Evolutionary conservation across 2,113 vertebrate species (phyloP).

Genomic region (Brachyistius frenatus): DNA sequence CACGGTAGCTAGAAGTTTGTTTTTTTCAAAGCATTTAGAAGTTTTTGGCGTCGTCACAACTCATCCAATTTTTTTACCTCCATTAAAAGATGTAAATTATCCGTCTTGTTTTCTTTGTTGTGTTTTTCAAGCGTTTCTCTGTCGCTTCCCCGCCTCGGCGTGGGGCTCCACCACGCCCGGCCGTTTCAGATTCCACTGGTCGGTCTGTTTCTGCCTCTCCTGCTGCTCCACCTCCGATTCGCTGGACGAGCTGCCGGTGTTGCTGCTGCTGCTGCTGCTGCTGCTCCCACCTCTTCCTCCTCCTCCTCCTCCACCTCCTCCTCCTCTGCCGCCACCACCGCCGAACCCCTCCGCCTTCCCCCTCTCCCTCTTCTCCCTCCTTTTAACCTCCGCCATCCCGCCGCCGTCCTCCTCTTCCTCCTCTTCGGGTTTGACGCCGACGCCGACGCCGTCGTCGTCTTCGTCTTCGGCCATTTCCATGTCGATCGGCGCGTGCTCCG

Average conservation of each 20-base stretch:
- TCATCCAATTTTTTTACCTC: neutral
- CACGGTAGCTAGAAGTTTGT: neutral
- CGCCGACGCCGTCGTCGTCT: too few species aligned
- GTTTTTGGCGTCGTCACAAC: neutral
- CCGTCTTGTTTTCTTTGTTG: too few species aligned
- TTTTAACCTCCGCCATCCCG: constrained; percentile 34
- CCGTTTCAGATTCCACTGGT: constrained; percentile 73
- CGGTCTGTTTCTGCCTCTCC: constrained; percentile 48
- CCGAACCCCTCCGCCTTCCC: constrained; percentile 34
- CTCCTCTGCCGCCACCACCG: constrained; percentile 26
- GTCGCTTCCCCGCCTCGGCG: constrained; percentile 41
- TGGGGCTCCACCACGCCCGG: constrained; percentile 41
- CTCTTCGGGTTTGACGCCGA: neutral
- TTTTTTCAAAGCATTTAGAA: neutral
- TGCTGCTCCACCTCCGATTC: constrained; percentile 73
- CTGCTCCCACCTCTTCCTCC: constrained; percentile 35
- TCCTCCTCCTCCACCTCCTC: constrained; percentile 60
- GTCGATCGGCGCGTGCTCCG: constrained; percentile 46
- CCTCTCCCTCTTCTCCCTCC: constrained; percentile 41
- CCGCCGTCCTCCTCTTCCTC: constrained; percentile 25
- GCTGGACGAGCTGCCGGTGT: constrained; percentile 70
- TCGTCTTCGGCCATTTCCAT: constrained; percentile 5
- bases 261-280: constrained; percentile 59
- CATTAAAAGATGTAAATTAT: neutral
- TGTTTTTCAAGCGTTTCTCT: constrained; percentile 57